A percentile compares a stretch with the other conserved stretches of the same genome.
These are phyloP conservation scores for Sebastes elongatus DNA, from an alignment of 2,797 vertebrate species.

Conservation along the genomic window DNA sequence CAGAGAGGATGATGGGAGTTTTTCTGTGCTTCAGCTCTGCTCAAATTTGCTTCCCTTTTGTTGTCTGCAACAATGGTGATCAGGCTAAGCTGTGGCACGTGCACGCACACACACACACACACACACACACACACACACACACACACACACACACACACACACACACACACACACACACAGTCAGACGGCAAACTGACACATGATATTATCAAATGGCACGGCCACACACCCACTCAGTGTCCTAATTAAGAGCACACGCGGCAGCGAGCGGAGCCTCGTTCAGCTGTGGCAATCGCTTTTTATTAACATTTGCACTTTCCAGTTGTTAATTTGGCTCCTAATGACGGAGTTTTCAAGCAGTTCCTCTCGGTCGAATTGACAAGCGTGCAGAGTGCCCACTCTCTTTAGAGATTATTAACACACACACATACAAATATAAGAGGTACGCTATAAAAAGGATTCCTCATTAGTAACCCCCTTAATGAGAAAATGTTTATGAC, in stretches of 20 bases:
- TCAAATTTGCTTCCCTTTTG: slow-evolving; percentile 13
- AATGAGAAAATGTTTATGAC: not conserved
- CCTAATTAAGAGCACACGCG: slow-evolving; percentile 41
- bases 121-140: slow-evolving; percentile 2
- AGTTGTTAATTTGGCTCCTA: slow-evolving; percentile 7
- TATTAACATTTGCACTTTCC: slow-evolving; percentile 38
- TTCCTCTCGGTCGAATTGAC: not conserved
- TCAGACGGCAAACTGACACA: slow-evolving; percentile 35
- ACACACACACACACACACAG: not conserved
- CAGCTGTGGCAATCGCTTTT: slow-evolving; percentile 6
- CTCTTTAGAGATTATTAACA: not conserved
- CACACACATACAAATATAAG: not conserved
- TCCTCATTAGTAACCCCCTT: not conserved
- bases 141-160: not conserved
- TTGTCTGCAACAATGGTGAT: slow-evolving; percentile 4
- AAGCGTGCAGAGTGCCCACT: not conserved
- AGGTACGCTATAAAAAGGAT: not conserved
- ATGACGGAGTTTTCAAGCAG: slow-evolving; percentile 10
- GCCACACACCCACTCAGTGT: slow-evolving; percentile 47
- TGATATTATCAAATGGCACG: slow-evolving; percentile 44
- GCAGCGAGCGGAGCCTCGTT: slow-evolving; percentile 17
- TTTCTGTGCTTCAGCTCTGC: not conserved
- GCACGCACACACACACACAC: no score
- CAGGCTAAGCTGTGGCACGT: not conserved
- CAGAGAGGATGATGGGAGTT: slow-evolving; percentile 28